These are phyloP conservation scores for Leptonema lineaticorne DNA, from an alignment of 1,140 invertebrate genomes.

Conservation along the genomic window DNA sequence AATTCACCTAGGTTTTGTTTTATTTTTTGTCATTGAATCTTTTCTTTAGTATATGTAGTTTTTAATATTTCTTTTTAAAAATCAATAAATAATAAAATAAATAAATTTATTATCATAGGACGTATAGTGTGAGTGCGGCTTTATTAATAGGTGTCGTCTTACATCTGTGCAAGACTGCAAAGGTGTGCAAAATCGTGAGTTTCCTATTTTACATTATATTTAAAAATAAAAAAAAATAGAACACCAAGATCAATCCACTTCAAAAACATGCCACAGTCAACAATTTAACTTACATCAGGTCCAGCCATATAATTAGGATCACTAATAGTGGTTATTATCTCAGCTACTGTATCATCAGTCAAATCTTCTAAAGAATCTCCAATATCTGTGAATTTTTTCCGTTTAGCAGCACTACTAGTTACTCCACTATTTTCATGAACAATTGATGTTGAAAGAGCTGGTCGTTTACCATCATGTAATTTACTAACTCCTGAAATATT, in stretches of 20 bases:
- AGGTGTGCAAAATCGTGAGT: background rate
- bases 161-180: background rate
- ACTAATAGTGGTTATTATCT: constrained; percentile 75
- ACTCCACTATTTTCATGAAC: constrained; percentile 12
- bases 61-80: too few species aligned
- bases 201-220: background rate
- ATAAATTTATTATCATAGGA: too few species aligned
- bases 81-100: too few species aligned
- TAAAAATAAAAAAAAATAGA: background rate
- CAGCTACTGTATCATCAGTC: constrained; percentile 68
- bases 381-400: constrained; percentile 46
- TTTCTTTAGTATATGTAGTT: too few species aligned
- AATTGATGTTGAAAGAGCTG: constrained; percentile 12
- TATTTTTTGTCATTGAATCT: too few species aligned
- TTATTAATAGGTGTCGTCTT: too few species aligned
- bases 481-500: constrained; percentile 33
- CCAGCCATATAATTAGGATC: constrained; percentile 80
- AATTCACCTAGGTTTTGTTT: too few species aligned
- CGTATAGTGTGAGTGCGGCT: too few species aligned
- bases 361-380: constrained; percentile 61
- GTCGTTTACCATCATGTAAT: constrained; percentile 35
- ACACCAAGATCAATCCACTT: background rate
- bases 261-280: background rate
- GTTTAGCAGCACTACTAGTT: constrained; percentile 45
- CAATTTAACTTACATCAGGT: constrained; percentile 64